phyloP scores from a whole-genome alignment of 2,113 vertebrate genomes.

The Diphyllodes magnificus region DNA sequence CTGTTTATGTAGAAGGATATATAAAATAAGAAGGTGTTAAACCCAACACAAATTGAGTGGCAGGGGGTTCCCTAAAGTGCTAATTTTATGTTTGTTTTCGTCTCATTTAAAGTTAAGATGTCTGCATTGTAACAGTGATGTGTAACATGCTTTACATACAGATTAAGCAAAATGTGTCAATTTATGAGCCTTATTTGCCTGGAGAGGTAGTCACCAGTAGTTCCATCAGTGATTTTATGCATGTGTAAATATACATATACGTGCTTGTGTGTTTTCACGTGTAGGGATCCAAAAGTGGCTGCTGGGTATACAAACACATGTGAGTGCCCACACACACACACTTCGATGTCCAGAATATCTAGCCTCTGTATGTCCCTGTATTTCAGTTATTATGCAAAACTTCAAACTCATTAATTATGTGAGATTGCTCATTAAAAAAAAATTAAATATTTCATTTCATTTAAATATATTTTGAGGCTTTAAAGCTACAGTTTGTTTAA shows the following conservation, averaged over 20 bases:
- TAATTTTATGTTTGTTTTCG: constrained; percentile 78
- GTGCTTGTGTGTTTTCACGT: not conserved
- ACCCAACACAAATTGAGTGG: constrained; percentile 68
- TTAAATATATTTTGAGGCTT: not conserved
- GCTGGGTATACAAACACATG: not conserved
- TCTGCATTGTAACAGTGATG: constrained; percentile 50
- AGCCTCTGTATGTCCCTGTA: not conserved
- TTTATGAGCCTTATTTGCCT: constrained; percentile 56
- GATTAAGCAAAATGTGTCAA: constrained; percentile 67
- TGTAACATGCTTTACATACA: constrained; percentile 55
- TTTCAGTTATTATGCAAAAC: not conserved
- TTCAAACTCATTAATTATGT: not conserved
- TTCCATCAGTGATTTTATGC: constrained; percentile 36
- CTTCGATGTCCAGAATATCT: not conserved
- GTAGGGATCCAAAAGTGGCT: not conserved
- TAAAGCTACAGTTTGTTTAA: not conserved
- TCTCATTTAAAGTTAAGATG: constrained; percentile 74
- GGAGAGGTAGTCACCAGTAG: constrained; percentile 45
- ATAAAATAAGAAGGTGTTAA: constrained; percentile 78
- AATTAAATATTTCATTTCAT: not conserved
- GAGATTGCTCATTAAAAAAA: not conserved
- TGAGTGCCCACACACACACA: not conserved
- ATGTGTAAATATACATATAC: not conserved
- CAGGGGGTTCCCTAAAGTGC: constrained; percentile 67
- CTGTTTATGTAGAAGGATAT: constrained; percentile 73